phyloP scores from a whole-genome alignment of 2,888 invertebrate species.

The Drosophila picticornis region DNA sequence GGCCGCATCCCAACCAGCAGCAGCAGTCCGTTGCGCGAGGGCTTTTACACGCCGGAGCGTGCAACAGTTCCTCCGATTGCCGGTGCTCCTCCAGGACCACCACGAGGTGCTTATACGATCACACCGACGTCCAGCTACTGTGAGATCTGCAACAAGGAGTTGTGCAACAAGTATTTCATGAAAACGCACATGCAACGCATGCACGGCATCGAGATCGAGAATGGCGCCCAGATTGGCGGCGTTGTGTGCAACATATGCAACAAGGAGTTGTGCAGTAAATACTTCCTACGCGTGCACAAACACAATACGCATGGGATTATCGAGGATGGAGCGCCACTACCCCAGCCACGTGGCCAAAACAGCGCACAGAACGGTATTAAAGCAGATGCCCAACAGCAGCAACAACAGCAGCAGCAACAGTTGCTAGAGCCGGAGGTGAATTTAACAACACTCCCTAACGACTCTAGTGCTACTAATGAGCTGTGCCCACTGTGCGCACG shows the following conservation, averaged over 20 bases:
- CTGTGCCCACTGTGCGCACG: slow-evolving; percentile 94
- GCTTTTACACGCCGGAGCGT: slow-evolving; percentile 86
- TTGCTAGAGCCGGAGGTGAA: slow-evolving; percentile 60
- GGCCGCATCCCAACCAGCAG: slow-evolving; percentile 67
- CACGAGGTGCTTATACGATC: slow-evolving; percentile 86
- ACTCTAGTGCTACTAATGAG: slow-evolving; percentile 90
- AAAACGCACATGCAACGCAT: slow-evolving; percentile 99
- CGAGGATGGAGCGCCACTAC: slow-evolving; percentile 90
- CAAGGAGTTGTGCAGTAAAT: slow-evolving; percentile 99
- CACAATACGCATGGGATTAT: slow-evolving; percentile 99
- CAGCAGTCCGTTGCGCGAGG: slow-evolving; percentile 84
- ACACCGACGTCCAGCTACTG: slow-evolving; percentile 95
- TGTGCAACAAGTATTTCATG: slow-evolving; percentile 99
- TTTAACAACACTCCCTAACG: slow-evolving; percentile 86
- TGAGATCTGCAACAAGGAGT: slow-evolving; percentile 98
- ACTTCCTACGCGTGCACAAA: slow-evolving; percentile 98
- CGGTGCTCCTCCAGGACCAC: slow-evolving; percentile 30
- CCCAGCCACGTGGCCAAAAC: slow-evolving; percentile 83
- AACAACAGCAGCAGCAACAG: slow-evolving; percentile 60
- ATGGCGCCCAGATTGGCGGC: slow-evolving; percentile 96
- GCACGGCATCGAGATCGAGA: slow-evolving; percentile 98
- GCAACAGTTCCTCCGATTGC: slow-evolving; percentile 63
- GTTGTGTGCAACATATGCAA: slow-evolving; percentile 99
- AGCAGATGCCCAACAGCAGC: slow-evolving; percentile 63
- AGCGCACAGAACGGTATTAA: slow-evolving; percentile 80